phyloP scores from a whole-genome alignment of 2,888 invertebrate species.

The Mimumesa dahlbomi region DNA sequence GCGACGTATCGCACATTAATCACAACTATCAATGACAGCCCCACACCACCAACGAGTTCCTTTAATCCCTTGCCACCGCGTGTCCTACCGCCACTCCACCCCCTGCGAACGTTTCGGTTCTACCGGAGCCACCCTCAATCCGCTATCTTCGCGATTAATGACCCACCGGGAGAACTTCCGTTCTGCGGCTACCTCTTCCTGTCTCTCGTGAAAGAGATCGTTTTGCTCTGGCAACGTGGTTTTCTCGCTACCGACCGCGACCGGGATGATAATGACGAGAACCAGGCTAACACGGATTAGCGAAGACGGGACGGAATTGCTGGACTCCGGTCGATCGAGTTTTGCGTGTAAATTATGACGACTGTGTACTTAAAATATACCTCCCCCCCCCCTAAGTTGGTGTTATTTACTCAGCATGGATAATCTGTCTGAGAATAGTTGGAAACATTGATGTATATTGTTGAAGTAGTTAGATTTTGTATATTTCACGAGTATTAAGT shows the following conservation, averaged over 20 bases:
- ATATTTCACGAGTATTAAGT: too few species aligned
- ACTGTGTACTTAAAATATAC: too few species aligned
- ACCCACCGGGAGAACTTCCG: conserved; percentile 54
- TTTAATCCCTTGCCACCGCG: conserved; percentile 43
- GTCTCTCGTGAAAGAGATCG: conserved; percentile 27
- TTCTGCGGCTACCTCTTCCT: conserved; percentile 21
- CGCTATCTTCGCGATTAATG: conserved; percentile 68
- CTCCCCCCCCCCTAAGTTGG: too few species aligned
- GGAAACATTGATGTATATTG: too few species aligned
- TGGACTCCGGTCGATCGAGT: neutral
- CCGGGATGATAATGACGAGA: neutral
- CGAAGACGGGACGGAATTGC: too few species aligned
- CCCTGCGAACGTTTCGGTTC: conserved; percentile 33
- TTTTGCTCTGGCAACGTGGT: conserved; percentile 8
- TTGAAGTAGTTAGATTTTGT: too few species aligned
- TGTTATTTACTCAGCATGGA: too few species aligned
- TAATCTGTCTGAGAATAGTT: too few species aligned
- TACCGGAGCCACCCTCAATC: conserved; percentile 45
- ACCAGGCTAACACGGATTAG: too few species aligned
- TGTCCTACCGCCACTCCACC: conserved; percentile 25
- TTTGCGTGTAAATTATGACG: neutral
- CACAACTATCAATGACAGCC: conserved; percentile 78
- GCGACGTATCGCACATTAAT: conserved; percentile 73
- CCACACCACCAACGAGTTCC: conserved; percentile 34
- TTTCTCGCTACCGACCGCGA: conserved; percentile 1